Base-by-base conservation (phyloP, 2,888 invertebrate species). In the Melanostoma mellinum region DNA sequence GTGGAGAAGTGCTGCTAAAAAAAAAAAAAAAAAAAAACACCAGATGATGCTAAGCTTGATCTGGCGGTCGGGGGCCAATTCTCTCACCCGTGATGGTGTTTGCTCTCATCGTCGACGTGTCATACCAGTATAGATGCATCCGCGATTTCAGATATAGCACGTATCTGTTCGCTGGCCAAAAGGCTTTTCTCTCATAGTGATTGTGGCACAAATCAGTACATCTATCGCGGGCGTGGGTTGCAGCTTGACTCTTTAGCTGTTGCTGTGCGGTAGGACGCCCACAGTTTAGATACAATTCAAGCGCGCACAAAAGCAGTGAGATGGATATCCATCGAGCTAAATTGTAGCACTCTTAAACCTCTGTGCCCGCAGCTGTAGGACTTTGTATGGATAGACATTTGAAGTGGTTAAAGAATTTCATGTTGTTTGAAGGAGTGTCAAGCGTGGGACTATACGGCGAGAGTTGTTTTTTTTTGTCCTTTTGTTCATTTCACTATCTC, bases 181-280 rank as follows among this genome's bases (percentile, higher is more conserved):
- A 20, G 30, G 35, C 55, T 42, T 67, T 58, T 52, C 10, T 30
- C 20, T 20, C 20, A 20, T 20, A 20, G 20, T 20, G 20, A 20
- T n/a, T 61, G 33, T 61, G 56, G 20, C 20, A 20, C 20, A 20
- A 20, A 20, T 20, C 20, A 20, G 20, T 20, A 20, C 20, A 20
- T 20, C 20, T 20, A 20, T 20, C 20, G 20, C 20, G 20, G 20
- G 20, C 20, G 20, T 20, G 20, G 20, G 4, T 35, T 36, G 33
- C 48, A 61, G 55, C 53, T 65, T 71, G 77, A 77, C 77, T 77
- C 50, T 72, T 52, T 72, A 67, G 67, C 65, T 71, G 63, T 69
- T 71, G 63, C 63, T 69, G 33, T 8, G 63, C 63, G 61, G 50
- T 46, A 56, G 67, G 52, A 60, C 67, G 40, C 58, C 20, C 20